A percentile compares a stretch with the other conserved stretches of the same genome.
These are phyloP conservation scores for Platorchestia sp. DNA, from an alignment of 1,140 invertebrate genomes.

Conservation along the genomic window DNA sequence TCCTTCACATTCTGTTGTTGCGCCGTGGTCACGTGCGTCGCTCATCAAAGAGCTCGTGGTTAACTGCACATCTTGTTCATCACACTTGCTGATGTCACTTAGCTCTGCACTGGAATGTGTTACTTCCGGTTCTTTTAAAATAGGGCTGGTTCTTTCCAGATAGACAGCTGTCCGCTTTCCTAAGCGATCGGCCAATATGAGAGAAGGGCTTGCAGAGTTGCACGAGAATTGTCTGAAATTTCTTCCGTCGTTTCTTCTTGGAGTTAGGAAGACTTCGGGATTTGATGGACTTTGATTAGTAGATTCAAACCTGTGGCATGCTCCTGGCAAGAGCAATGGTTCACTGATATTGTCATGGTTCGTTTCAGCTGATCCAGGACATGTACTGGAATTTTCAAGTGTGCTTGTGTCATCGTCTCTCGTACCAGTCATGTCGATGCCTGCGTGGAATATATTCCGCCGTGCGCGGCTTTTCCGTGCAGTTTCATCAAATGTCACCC, in stretches of 20 bases:
- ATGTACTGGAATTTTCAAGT: neutral
- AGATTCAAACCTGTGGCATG: neutral
- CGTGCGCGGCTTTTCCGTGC: neutral
- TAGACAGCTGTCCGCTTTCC: neutral
- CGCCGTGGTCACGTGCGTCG: neutral
- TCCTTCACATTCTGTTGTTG: neutral
- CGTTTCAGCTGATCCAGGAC: neutral
- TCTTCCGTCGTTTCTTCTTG: neutral
- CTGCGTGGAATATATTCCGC: neutral
- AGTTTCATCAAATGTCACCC: neutral
- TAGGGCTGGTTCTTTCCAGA: neutral
- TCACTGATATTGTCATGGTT: neutral
- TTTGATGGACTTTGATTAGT: neutral
- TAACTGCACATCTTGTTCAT: neutral
- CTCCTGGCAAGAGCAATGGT: neutral
- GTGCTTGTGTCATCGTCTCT: neutral
- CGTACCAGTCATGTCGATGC: neutral
- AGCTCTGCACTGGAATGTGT: neutral
- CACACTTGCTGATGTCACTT: neutral
- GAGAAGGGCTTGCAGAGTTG: neutral
- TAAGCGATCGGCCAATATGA: neutral
- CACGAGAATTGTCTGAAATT: neutral
- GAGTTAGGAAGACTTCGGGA: neutral
- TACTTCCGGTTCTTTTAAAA: neutral
- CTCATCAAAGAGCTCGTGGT: neutral